A percentile compares a stretch with the other conserved stretches of the same genome.
These are phyloP conservation scores for Formica selysi DNA, from an alignment of 1,140 invertebrate species.

Conservation along the genomic window DNA sequence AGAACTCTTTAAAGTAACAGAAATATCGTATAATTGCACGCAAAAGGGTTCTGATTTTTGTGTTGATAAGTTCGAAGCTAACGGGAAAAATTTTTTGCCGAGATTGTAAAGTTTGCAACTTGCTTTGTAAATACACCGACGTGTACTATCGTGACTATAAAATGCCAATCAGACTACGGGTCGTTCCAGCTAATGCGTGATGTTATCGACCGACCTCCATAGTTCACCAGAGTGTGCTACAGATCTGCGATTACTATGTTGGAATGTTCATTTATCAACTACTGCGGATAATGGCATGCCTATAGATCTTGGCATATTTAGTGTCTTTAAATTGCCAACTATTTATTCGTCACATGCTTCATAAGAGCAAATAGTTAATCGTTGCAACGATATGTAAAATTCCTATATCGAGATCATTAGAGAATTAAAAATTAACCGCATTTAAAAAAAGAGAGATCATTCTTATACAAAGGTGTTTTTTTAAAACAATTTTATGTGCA, in stretches of 20 bases:
- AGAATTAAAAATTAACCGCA: neutral
- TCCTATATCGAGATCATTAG: neutral
- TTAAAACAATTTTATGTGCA: neutral
- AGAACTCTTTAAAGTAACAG: conserved; percentile 4
- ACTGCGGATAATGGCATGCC: conserved; percentile 29
- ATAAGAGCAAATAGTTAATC: neutral
- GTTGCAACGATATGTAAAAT: neutral
- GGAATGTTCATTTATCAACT: conserved; percentile 68
- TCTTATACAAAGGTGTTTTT: neutral
- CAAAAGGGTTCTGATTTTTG: conserved; percentile 5
- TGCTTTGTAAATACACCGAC: conserved; percentile 52
- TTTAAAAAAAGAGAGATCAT: neutral
- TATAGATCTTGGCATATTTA: conserved; percentile 65
- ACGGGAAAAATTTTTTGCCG: no score
- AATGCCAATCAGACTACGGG: conserved; percentile 67
- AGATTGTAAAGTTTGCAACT: neutral
- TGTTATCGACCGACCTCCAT: conserved; percentile 75
- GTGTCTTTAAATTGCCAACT: conserved; percentile 6
- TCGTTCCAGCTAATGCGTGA: conserved; percentile 66
- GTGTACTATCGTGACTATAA: conserved; percentile 62
- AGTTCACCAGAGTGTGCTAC: conserved; percentile 64
- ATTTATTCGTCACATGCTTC: conserved; percentile 4
- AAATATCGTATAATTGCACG: neutral
- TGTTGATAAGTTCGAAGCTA: neutral
- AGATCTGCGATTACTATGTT: conserved; percentile 67